These are phyloP conservation scores for Chloroclysta siterata DNA, from an alignment of 2,888 invertebrate species.

Conservation along the genomic window DNA sequence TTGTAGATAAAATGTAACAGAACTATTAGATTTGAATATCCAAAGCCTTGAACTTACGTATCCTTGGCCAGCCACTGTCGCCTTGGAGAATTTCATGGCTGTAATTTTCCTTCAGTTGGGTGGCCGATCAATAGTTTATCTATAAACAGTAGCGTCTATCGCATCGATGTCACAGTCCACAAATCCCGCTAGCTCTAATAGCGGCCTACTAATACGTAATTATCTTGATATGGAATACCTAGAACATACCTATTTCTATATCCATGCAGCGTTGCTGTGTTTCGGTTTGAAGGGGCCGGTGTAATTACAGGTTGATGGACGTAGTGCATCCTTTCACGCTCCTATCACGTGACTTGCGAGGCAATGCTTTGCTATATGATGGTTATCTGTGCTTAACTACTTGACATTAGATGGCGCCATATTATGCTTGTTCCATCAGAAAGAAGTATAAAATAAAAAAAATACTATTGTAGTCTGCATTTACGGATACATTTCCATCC, in stretches of 20 bases:
- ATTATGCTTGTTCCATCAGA: too few relatives aligned
- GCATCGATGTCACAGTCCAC: neutral
- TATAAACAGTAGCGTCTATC: neutral
- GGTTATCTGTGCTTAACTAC: too few relatives aligned
- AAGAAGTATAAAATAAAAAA: too few relatives aligned
- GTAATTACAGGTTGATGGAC: too few relatives aligned
- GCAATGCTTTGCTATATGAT: too few relatives aligned
- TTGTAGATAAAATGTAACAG: neutral
- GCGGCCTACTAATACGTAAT: neutral
- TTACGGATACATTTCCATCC: neutral
- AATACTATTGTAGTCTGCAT: neutral
- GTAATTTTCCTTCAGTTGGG: conserved; percentile 13
- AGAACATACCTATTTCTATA: too few relatives aligned
- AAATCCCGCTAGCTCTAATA: neutral
- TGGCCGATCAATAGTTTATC: conserved; percentile 18
- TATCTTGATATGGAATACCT: too few relatives aligned
- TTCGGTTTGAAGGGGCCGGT: too few relatives aligned
- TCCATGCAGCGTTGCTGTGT: too few relatives aligned
- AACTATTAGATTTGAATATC: neutral
- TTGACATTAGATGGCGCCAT: too few relatives aligned
- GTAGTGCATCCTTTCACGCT: too few relatives aligned
- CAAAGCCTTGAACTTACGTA: conserved; percentile 12
- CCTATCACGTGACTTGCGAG: too few relatives aligned
- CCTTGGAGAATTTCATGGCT: conserved; percentile 12
- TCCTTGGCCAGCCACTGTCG: conserved; percentile 7